Evolutionary conservation across 64 coral and sea anemone species (phyloP).

Genomic region (Pocillopora damicornis): DNA sequence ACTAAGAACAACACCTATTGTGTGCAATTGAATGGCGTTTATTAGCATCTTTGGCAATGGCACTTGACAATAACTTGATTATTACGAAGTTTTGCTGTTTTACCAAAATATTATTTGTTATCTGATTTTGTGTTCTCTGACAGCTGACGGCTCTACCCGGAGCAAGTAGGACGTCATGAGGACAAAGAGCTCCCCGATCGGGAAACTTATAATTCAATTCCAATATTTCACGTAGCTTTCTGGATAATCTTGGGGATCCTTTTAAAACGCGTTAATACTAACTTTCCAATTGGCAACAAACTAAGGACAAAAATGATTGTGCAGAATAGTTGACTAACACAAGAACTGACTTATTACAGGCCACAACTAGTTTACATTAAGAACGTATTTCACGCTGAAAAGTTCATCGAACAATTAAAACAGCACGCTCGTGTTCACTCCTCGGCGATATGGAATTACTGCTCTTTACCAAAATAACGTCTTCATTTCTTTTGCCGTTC

Average conservation of each 20-base stretch:
- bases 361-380: too few relatives aligned
- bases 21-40: constrained; percentile 69
- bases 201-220: background rate
- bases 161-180: constrained; percentile 25
- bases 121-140: constrained; percentile 67
- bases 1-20: constrained; percentile 96
- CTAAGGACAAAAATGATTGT: too few relatives aligned
- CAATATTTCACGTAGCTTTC: background rate
- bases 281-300: too few relatives aligned
- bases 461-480: background rate
- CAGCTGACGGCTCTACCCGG: constrained; percentile 23
- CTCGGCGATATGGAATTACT: background rate
- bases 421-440: background rate
- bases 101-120: constrained; percentile 70
- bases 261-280: background rate
- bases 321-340: too few relatives aligned
- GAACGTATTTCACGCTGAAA: background rate
- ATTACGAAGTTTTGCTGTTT: constrained; percentile 81
- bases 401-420: background rate
- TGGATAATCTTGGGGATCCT: background rate
- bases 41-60: constrained; percentile 76
- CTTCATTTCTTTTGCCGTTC: background rate
- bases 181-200: constrained; percentile 24
- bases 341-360: too few relatives aligned
- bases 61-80: constrained; percentile 86